Percentiles rank a stretch among this genome's conserved stretches.
Evolutionary conservation across 2,888 invertebrate species (phyloP).

Genomic region (Odontocerum albicorne): DNA sequence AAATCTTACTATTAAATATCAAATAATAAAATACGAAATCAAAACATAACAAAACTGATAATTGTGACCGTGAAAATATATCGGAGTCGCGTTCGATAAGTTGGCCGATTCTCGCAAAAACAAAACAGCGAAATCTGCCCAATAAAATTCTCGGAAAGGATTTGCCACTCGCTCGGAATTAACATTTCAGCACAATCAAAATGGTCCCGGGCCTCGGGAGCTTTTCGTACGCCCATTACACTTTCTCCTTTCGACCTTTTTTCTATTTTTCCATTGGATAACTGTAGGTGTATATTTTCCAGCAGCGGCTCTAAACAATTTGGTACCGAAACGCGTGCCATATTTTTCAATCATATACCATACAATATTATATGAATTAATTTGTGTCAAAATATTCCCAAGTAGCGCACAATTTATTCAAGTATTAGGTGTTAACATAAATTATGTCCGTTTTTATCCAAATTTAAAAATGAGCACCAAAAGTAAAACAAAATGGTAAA

Average conservation of each 20-base stretch:
- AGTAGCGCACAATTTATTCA: no score
- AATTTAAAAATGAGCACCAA: no score
- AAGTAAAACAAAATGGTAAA: no score
- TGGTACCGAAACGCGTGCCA: no score
- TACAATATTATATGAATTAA: no score
- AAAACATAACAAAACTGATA: no score
- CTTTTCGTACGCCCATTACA: constrained; percentile 38
- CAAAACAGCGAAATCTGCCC: constrained; percentile 20
- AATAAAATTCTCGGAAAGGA: constrained; percentile 18
- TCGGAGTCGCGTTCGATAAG: constrained; percentile 9
- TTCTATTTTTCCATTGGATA: constrained; percentile 19
- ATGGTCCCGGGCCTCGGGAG: constrained; percentile 14
- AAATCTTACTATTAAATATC: no score
- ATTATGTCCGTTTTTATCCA: no score
- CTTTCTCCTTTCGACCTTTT: constrained; percentile 24
- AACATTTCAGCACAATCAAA: constrained; percentile 48
- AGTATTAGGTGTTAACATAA: no score
- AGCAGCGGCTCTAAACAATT: constrained; percentile 4
- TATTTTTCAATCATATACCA: background rate
- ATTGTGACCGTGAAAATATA: no score
- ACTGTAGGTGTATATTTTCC: constrained; percentile 6
- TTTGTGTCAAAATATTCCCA: no score
- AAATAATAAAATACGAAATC: no score
- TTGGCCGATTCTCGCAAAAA: constrained; percentile 10
- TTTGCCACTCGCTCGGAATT: constrained; percentile 23